Base-by-base conservation (phyloP, 2,888 invertebrate species). In the Oligia latruncula region DNA sequence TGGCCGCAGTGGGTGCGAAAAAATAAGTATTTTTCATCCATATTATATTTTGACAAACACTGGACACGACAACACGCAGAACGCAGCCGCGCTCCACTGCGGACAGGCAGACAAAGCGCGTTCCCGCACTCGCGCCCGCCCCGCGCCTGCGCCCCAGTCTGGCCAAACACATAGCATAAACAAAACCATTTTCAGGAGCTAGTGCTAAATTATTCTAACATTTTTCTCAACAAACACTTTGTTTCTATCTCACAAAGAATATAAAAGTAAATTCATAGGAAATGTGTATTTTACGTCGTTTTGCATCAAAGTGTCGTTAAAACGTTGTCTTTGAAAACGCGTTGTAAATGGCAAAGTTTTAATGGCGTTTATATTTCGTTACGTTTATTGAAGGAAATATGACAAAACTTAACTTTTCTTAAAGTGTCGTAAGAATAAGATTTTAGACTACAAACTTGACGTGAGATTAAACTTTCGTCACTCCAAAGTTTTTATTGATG, bases 301-400 rank as follows among this genome's bases (percentile, higher is more conserved):
- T 71, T 55, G 43, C 52, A 62, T 67, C 71, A 62, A 84, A 84
- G 75, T 60, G 58, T 35, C 70, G 68, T 64, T 52, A 49, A 85
- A 76, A 60, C 66, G 66, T n/a, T 82, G n/a, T n/a, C 78, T 82
- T 79, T 85, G 78, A 75, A n/a, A 58, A 75, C 20, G 60, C 43
- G 3, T 20, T 75, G 55, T 64, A 66, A 43, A 76, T 52, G 29
- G 66, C 4, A 49, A 60, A 68, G 65, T 68, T 72, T 55, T 52
- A 40, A 62, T 64, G 40, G 29, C 40, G n/a, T 40, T 65, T 70
- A 15, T 55, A 60, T 40, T 55, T 46, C 17, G 11, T 81, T 35
- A 71, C 17, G 15, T 58, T 64, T 52, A 43, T 13, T 35, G 11
- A 52, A 55, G 40, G 29, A 43, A 74, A 55, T 62, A 20, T 52